phyloP scores from a whole-genome alignment of 2,797 vertebrate genomes.

The Geotrypetes seraphini region DNA sequence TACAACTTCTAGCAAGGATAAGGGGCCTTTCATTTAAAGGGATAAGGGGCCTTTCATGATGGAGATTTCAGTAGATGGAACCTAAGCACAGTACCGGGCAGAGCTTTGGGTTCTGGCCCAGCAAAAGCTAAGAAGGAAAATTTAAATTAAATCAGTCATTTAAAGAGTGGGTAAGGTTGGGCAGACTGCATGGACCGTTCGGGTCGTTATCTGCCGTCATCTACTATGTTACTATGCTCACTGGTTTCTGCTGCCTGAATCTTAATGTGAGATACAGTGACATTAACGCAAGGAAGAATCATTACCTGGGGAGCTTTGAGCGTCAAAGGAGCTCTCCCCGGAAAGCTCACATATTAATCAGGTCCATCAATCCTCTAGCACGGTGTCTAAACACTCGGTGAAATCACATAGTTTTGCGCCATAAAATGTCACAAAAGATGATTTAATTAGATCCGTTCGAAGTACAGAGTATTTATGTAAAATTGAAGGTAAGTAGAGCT shows the following conservation, averaged over 20 bases:
- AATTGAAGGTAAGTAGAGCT: not conserved
- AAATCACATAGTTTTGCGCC: fast-evolving
- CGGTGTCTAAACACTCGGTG: not conserved
- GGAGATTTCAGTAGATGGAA: too few relatives aligned
- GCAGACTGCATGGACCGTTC: too few relatives aligned
- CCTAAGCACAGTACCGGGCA: too few relatives aligned
- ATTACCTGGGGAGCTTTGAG: not conserved
- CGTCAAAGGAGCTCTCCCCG: not conserved
- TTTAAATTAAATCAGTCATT: too few relatives aligned
- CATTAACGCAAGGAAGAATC: not conserved
- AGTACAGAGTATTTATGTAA: too few relatives aligned
- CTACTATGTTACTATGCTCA: too few relatives aligned
- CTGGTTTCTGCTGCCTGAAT: not conserved
- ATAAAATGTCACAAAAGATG: not conserved
- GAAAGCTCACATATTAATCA: not conserved
- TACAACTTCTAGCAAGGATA: not conserved
- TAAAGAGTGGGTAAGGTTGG: too few relatives aligned
- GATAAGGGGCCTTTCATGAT: too few relatives aligned
- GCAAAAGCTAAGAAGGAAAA: too few relatives aligned
- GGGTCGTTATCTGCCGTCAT: too few relatives aligned
- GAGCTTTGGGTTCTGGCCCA: too few relatives aligned
- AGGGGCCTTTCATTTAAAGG: too few relatives aligned
- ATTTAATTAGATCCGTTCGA: not conserved
- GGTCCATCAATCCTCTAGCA: not conserved
- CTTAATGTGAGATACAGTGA: not conserved